Percentiles rank a stretch among this genome's conserved stretches.
Conservation (phyloP, 2,113 vertebrate species). For the Procavia capensis region DNA sequence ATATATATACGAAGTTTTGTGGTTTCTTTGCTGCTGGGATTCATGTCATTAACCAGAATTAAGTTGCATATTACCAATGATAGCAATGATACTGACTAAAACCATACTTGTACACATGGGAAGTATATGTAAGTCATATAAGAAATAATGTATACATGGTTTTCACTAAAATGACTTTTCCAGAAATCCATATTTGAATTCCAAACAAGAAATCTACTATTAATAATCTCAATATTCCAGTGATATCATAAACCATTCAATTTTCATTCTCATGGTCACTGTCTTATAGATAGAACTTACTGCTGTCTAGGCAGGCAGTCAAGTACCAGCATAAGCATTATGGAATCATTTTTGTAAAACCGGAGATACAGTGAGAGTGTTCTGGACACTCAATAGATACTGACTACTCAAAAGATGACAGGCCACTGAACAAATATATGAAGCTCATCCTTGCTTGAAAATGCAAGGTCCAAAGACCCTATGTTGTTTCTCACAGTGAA, state of each 20-base stretch:
- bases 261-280: constrained; percentile 17
- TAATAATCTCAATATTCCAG: neutral
- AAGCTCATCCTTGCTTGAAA: constrained; percentile 6
- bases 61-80: neutral
- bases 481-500: neutral
- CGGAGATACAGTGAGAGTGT: neutral
- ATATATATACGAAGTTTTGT: neutral
- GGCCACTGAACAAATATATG: neutral
- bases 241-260: neutral
- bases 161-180: constrained; percentile 62
- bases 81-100: constrained; percentile 27
- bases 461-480: constrained; percentile 14
- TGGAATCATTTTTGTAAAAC: neutral
- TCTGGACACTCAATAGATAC: neutral
- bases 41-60: neutral
- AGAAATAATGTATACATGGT: neutral
- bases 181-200: constrained; percentile 55
- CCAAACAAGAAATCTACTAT: neutral
- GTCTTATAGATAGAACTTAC: neutral
- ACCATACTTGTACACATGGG: neutral
- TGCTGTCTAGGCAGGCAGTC: neutral
- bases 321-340: neutral
- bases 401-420: neutral
- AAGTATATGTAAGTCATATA: neutral
- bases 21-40: constrained; percentile 10